Percentiles rank a stretch among this genome's conserved stretches.
These are phyloP conservation scores for Zaprionus lineosus DNA, from an alignment of 2,888 invertebrate genomes.

Conservation along the genomic window DNA sequence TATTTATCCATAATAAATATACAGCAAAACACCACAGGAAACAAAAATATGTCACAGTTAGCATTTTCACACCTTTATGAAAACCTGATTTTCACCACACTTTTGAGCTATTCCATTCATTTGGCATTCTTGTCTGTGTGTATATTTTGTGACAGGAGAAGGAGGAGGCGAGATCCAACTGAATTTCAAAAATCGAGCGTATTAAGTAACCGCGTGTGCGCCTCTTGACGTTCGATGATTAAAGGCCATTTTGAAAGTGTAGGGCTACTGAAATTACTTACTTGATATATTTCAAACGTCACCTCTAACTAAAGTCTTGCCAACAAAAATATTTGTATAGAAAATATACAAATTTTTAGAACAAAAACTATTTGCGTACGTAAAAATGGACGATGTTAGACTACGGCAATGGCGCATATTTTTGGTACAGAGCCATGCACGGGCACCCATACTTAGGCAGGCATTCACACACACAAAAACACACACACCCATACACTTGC, in stretches of 20 bases:
- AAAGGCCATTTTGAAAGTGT: slow-evolving; percentile 50
- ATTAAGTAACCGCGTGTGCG: slow-evolving; percentile 42
- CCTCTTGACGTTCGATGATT: slow-evolving; percentile 30
- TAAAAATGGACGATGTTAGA: slow-evolving; percentile 63
- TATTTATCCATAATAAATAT: slow-evolving; percentile 11
- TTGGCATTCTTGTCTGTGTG: too few species aligned
- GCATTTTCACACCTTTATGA: too few species aligned
- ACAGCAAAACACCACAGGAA: too few species aligned
- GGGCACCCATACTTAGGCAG: slow-evolving; percentile 29
- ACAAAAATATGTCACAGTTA: too few species aligned
- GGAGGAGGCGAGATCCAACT: too few species aligned
- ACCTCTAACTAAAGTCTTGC: slow-evolving; percentile 60
- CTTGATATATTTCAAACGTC: slow-evolving; percentile 63
- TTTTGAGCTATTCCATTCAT: too few species aligned
- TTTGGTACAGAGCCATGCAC: slow-evolving; percentile 64
- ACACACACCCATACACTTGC: slow-evolving; percentile 1
- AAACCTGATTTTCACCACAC: too few species aligned
- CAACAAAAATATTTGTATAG: slow-evolving; percentile 49
- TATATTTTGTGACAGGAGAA: too few species aligned
- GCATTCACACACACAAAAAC: slow-evolving; percentile 5
- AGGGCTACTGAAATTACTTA: slow-evolving; percentile 60
- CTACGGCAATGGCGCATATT: slow-evolving; percentile 63
- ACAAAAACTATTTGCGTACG: slow-evolving; percentile 68
- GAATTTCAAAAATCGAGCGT: too few species aligned
- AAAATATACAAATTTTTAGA: slow-evolving; percentile 65